Conservation (phyloP, 2,113 vertebrate species). For the Phasianus colchicus region DNA sequence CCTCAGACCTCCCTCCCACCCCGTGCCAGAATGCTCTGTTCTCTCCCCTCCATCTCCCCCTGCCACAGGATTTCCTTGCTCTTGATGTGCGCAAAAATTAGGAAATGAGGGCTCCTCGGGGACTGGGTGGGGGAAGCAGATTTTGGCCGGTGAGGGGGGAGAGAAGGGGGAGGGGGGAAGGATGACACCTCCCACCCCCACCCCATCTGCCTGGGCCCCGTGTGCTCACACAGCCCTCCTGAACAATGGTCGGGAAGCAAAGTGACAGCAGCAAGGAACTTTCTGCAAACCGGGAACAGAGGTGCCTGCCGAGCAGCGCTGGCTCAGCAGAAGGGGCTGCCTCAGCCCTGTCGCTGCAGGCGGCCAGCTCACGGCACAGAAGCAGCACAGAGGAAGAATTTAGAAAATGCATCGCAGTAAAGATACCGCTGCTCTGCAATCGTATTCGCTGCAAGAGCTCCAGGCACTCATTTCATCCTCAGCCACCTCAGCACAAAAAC, state of each 20-base stretch:
- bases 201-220: accelerated
- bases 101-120: slow-evolving; percentile 32
- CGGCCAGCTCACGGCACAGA: background rate
- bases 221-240: background rate
- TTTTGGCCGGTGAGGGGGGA: background rate
- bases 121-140: slow-evolving; percentile 41
- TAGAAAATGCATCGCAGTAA: slow-evolving; percentile 33
- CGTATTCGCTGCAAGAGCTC: background rate
- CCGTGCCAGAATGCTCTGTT: background rate
- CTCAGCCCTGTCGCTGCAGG: background rate
- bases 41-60: background rate
- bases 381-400: slow-evolving; percentile 17
- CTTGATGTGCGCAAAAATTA: slow-evolving; percentile 39
- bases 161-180: background rate
- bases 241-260: background rate
- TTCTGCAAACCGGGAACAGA: background rate
- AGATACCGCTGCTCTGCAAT: background rate
- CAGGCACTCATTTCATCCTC: background rate
- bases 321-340: slow-evolving; percentile 23
- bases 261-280: background rate
- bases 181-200: background rate
- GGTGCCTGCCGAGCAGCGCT: background rate
- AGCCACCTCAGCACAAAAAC: slow-evolving; percentile 48
- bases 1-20: background rate
- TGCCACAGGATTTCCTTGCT: slow-evolving; percentile 59